Evolutionary conservation across 2,113 vertebrate species (phyloP).

Genomic region (Cacatua alba): DNA sequence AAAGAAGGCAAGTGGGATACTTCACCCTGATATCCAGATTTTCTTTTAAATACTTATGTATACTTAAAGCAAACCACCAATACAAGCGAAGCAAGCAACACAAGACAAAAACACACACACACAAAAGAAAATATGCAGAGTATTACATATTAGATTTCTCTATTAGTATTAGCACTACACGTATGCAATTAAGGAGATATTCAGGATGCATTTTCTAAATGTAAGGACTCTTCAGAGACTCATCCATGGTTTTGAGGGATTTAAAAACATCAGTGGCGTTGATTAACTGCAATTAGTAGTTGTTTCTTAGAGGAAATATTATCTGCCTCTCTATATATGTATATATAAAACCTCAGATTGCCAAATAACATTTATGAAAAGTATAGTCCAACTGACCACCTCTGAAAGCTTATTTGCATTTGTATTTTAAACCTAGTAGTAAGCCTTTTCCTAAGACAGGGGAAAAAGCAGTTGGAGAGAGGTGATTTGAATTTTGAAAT

Average conservation of each 20-base stretch:
- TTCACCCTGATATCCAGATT: slow-evolving; percentile 81
- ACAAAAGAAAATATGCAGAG: not conserved
- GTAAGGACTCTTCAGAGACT: not conserved
- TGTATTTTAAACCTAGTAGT: not conserved
- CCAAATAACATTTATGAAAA: not conserved
- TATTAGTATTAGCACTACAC: not conserved
- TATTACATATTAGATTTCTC: rapidly evolving
- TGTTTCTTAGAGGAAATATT: not conserved
- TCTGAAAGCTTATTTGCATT: not conserved
- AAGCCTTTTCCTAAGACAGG: not conserved
- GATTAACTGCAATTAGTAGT: not conserved
- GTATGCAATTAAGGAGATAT: not conserved
- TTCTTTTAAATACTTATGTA: not conserved
- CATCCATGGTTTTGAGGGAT: rapidly evolving
- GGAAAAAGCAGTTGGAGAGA: not conserved
- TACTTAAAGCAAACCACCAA: slow-evolving; percentile 14
- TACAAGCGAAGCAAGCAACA: slow-evolving; percentile 29
- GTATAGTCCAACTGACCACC: not conserved
- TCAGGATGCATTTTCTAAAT: not conserved
- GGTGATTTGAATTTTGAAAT: not conserved
- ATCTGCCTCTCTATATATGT: not conserved
- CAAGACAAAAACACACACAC: not conserved
- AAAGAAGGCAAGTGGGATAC: slow-evolving; percentile 88
- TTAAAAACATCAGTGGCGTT: not conserved
- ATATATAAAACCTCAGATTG: not conserved